Evolutionary conservation across 2,888 invertebrate genomes (phyloP).

Genomic region (Coelopa pilipes): DNA sequence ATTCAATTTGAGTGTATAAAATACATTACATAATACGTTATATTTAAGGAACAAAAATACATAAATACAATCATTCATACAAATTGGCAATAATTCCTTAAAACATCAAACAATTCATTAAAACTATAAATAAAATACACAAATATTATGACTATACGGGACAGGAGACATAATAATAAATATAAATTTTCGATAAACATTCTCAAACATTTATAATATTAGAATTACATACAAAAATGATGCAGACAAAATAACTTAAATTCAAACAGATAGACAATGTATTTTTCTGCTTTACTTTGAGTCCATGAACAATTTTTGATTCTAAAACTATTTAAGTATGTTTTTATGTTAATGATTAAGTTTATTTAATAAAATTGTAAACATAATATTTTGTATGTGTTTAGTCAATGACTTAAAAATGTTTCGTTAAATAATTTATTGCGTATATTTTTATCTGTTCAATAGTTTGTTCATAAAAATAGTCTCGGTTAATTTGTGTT

Average conservation of each 20-base stretch:
- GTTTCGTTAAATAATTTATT: slow-evolving; percentile 6
- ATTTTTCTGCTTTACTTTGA: neutral
- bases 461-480: slow-evolving; percentile 23
- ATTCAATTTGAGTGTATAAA: neutral
- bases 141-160: slow-evolving; percentile 1
- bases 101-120: neutral
- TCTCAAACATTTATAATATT: neutral
- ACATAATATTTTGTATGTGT: neutral
- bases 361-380: slow-evolving; percentile 15
- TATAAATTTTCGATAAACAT: neutral
- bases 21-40: slow-evolving; percentile 13
- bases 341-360: neutral
- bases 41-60: slow-evolving; percentile 17
- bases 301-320: slow-evolving; percentile 1
- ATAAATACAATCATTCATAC: slow-evolving; percentile 27
- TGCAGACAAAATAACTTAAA: neutral
- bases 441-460: neutral
- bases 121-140: slow-evolving; percentile 12
- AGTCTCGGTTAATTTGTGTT: slow-evolving; percentile 1
- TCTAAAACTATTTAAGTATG: slow-evolving; percentile 21
- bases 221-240: slow-evolving; percentile 9
- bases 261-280: neutral
- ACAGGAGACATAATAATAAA: neutral
- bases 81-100: neutral
- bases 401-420: slow-evolving; percentile 19